Conservation (phyloP, 2,113 vertebrate genomes). For the Chloroceryle aenea region DNA sequence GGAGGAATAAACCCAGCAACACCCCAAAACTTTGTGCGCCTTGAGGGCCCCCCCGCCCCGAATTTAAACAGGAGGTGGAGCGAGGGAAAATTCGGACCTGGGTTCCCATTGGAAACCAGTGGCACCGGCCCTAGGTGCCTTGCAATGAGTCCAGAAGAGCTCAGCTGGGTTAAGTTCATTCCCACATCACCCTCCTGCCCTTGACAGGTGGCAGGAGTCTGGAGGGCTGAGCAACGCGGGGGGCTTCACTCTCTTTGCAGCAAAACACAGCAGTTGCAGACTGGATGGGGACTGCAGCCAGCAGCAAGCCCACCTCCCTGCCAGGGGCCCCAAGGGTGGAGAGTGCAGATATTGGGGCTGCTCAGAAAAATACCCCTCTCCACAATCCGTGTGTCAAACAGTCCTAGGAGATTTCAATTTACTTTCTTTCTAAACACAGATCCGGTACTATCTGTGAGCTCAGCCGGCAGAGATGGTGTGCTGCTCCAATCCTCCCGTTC, state of each 20-base stretch:
- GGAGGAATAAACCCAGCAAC: not conserved
- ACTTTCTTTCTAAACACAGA: not conserved
- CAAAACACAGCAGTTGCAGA: not conserved
- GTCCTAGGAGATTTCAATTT: not conserved
- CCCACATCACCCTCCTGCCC: not conserved
- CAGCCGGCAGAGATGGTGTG: not conserved
- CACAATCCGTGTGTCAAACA: not conserved
- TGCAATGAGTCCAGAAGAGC: fast-evolving
- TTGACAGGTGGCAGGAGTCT: not conserved
- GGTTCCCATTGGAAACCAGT: not conserved
- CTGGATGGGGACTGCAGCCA: not conserved
- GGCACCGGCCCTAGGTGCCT: not conserved
- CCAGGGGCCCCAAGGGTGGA: not conserved
- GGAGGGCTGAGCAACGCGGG: not conserved
- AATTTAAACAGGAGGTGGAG: not conserved
- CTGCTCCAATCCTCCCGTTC: not conserved
- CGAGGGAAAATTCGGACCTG: not conserved
- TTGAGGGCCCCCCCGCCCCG: too few relatives aligned
- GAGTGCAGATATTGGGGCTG: not conserved
- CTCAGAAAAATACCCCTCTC: not conserved
- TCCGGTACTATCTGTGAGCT: not conserved
- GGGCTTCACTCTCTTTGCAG: not conserved
- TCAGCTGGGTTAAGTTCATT: not conserved
- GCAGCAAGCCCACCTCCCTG: not conserved
- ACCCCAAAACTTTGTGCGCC: fast-evolving